Evolutionary conservation across 1,140 invertebrate species (phyloP).

Genomic region (Atta texana): DNA sequence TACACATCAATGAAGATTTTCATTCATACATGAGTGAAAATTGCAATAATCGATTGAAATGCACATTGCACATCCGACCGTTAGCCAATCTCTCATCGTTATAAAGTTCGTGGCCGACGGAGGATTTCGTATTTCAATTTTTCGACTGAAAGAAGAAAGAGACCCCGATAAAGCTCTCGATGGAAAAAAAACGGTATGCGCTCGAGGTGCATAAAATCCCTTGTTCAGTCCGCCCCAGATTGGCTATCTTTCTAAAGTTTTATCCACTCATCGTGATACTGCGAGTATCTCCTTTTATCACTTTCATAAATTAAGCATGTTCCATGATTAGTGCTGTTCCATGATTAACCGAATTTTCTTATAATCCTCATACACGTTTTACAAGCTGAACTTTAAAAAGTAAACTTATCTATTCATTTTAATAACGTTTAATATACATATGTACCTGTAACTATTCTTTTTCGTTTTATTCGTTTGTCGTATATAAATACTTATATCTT

Average conservation of each 20-base stretch:
- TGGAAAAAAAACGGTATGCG: not conserved
- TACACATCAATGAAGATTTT: not conserved
- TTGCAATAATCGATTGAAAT: slow-evolving; percentile 5
- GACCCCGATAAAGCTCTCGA: slow-evolving; percentile 11
- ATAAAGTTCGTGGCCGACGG: not conserved
- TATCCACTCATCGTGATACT: not conserved
- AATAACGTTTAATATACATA: not conserved
- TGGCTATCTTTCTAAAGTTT: slow-evolving; percentile 14
- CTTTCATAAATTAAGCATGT: slow-evolving; percentile 15
- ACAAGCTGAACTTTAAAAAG: not conserved
- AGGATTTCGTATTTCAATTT: slow-evolving; percentile 50
- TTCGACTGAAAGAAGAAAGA: not conserved
- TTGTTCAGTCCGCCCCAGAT: not conserved
- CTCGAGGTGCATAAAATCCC: slow-evolving; percentile 21
- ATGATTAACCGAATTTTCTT: not conserved
- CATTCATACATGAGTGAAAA: not conserved
- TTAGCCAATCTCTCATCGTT: slow-evolving; percentile 6
- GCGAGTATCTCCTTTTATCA: not conserved
- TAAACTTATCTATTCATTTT: not conserved
- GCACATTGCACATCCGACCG: not conserved
- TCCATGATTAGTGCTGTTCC: not conserved
- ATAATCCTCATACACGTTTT: not conserved
- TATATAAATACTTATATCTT: not conserved
- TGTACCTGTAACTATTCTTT: not conserved
- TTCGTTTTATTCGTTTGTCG: not conserved